Evolutionary conservation across 2,888 invertebrate species (phyloP).

Genomic region (Agrochola lota): DNA sequence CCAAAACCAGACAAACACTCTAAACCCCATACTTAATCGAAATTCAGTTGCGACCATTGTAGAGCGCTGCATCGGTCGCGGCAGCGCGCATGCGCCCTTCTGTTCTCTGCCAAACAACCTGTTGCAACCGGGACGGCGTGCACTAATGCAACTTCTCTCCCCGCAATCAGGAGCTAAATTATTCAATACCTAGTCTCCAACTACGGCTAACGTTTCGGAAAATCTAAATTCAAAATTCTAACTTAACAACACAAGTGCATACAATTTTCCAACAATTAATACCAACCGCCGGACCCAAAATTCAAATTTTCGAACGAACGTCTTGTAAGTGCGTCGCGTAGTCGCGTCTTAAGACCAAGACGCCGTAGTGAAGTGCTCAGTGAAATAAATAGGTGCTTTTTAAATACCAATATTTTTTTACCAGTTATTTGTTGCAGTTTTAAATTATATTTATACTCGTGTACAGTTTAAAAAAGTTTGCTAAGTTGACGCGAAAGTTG

Average conservation of each 20-base stretch:
- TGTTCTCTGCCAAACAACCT: constrained; percentile 87
- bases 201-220: constrained; percentile 47
- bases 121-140: constrained; percentile 89
- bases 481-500: constrained; percentile 59
- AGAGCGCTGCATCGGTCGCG: constrained; percentile 78
- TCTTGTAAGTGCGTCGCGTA: constrained; percentile 79
- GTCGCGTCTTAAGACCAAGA: constrained; percentile 78
- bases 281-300: constrained; percentile 56
- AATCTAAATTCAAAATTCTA: constrained; percentile 54
- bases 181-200: constrained; percentile 67
- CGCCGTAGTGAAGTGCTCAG: constrained; percentile 83
- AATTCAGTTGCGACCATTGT: constrained; percentile 78
- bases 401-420: constrained; percentile 72
- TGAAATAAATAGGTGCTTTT: constrained; percentile 80
- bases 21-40: constrained; percentile 24
- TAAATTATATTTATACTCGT: constrained; percentile 58
- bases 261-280: constrained; percentile 62
- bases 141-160: constrained; percentile 87
- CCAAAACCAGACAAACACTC: not conserved
- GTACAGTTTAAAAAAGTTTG: constrained; percentile 62
- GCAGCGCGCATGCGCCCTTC: constrained; percentile 81
- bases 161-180: constrained; percentile 80
- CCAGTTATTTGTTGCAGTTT: constrained; percentile 68
- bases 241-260: constrained; percentile 49
- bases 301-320: constrained; percentile 66